These are phyloP conservation scores for Hemiscyllium ocellatum DNA, from an alignment of 2,113 vertebrate genomes.

Conservation along the genomic window DNA sequence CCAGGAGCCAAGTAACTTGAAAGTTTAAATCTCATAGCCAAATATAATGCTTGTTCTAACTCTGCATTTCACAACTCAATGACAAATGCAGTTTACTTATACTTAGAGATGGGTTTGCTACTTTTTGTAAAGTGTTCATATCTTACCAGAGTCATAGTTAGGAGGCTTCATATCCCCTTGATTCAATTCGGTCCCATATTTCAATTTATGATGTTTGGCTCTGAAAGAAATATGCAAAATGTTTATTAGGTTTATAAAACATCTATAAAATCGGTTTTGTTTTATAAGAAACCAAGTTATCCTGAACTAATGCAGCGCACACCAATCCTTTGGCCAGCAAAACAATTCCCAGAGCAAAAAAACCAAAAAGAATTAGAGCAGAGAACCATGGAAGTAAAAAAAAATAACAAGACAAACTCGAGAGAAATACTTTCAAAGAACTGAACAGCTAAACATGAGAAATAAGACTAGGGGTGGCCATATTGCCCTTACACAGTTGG, in stretches of 20 bases:
- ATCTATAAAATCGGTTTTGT: not conserved
- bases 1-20: not conserved
- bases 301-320: not conserved
- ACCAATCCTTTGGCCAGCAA: not conserved
- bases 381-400: not conserved
- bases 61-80: not conserved
- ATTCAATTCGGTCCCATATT: slow-evolving; percentile 95
- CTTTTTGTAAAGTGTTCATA: not conserved
- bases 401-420: not conserved
- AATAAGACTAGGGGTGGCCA: not conserved
- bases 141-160: slow-evolving; percentile 94
- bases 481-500: not conserved
- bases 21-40: not conserved
- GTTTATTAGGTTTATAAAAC: not conserved
- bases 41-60: not conserved
- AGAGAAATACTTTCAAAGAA: not conserved
- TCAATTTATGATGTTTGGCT: slow-evolving; percentile 97
- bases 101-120: not conserved
- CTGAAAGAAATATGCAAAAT: slow-evolving; percentile 54
- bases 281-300: not conserved
- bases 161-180: slow-evolving; percentile 97
- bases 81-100: not conserved
- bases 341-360: not conserved
- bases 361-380: not conserved
- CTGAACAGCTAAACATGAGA: not conserved